phyloP scores from a whole-genome alignment of 1,140 invertebrate species.

The Sipha flava region DNA sequence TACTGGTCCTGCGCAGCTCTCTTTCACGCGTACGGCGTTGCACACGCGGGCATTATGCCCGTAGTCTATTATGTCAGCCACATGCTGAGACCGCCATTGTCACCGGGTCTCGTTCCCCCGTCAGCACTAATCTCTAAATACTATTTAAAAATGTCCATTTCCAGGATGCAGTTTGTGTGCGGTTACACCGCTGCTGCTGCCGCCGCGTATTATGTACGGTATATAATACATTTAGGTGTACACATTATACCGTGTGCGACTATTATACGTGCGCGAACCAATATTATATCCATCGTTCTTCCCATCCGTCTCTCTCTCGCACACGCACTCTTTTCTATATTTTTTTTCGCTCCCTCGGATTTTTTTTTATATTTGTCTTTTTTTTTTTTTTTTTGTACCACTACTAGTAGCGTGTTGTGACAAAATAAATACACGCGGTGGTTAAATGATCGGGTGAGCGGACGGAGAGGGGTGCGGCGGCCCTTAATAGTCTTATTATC shows the following conservation, averaged over 20 bases:
- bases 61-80: slow-evolving; percentile 30
- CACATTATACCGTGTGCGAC: background rate
- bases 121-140: slow-evolving; percentile 31
- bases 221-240: background rate
- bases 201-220: background rate
- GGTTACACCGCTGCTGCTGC: background rate
- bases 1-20: background rate
- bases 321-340: background rate
- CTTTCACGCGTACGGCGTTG: background rate
- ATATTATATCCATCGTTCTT: background rate
- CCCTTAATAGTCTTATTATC: slow-evolving; percentile 23
- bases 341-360: background rate
- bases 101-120: slow-evolving; percentile 28
- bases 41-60: background rate
- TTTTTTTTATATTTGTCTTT: background rate
- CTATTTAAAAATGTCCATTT: slow-evolving; percentile 33
- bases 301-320: too few species aligned
- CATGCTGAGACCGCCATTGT: slow-evolving; percentile 31
- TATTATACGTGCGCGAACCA: background rate
- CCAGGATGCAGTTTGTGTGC: slow-evolving; percentile 21
- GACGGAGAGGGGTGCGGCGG: background rate
- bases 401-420: slow-evolving; percentile 10
- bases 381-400: too few species aligned
- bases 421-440: slow-evolving; percentile 21
- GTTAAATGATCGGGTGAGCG: background rate